These are phyloP conservation scores for Leptodactylus fallax DNA, from an alignment of 2,797 vertebrate species.

Conservation along the genomic window DNA sequence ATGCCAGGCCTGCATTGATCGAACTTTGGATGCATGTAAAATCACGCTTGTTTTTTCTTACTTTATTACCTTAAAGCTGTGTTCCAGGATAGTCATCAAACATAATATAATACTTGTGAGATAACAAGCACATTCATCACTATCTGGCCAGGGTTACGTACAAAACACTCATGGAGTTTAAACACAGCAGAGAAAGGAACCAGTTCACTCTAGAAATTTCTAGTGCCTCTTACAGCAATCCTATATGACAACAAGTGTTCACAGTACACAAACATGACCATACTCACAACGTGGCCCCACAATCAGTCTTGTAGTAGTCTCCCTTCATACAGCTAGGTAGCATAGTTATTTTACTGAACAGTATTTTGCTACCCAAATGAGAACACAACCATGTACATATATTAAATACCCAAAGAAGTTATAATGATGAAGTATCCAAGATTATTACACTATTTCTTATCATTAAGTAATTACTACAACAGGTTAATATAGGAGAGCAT, in stretches of 20 bases:
- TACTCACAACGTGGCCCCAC: background rate
- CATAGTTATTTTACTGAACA: background rate
- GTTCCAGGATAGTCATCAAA: no score
- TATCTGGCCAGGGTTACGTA: background rate
- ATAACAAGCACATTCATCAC: background rate
- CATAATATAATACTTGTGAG: no score
- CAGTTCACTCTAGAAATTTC: conserved; percentile 38
- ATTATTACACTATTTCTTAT: no score
- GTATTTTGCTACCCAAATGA: background rate
- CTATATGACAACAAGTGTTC: background rate
- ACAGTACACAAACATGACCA: background rate
- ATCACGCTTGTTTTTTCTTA: no score
- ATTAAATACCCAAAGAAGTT: no score
- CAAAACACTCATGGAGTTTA: conserved; percentile 12
- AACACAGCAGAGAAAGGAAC: conserved; percentile 3
- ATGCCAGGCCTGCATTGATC: no score
- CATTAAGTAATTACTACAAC: no score
- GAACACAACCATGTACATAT: background rate
- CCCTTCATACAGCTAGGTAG: no score
- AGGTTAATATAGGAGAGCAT: no score
- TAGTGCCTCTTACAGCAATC: background rate
- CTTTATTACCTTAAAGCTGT: no score
- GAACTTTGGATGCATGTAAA: no score
- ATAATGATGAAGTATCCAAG: no score
- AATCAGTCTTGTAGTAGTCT: background rate